A percentile compares a stretch with the other conserved stretches of the same genome.
These are phyloP conservation scores for Corynorhinus townsendii DNA, from an alignment of 2,113 vertebrate genomes.

Conservation along the genomic window DNA sequence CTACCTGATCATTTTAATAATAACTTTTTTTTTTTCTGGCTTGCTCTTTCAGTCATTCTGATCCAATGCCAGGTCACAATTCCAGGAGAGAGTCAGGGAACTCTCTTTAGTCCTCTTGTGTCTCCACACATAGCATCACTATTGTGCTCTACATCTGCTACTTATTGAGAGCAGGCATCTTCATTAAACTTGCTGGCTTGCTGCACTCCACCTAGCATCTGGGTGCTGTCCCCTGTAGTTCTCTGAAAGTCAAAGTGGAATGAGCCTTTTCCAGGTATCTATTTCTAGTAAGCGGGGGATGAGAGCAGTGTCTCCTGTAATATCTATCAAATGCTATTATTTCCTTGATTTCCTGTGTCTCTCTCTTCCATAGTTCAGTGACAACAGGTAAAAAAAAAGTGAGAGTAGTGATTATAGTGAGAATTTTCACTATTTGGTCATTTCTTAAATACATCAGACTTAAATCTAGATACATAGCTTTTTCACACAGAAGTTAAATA, in stretches of 20 bases:
- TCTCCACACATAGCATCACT: not conserved
- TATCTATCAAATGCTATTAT: not conserved
- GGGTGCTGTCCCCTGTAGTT: not conserved
- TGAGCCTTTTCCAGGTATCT: not conserved
- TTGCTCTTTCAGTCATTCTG: not conserved
- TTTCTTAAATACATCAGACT: not conserved
- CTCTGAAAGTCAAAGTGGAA: not conserved
- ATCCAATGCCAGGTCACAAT: not conserved
- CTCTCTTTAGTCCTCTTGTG: not conserved
- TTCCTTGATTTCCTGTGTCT: not conserved
- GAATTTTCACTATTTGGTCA: not conserved
- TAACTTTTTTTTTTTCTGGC: not conserved
- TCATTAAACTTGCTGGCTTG: not conserved
- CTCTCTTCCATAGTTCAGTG: not conserved
- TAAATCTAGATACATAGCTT: not conserved
- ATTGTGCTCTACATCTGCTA: not conserved
- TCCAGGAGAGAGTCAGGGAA: not conserved
- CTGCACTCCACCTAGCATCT: not conserved
- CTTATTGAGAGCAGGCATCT: not conserved
- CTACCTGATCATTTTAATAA: not conserved
- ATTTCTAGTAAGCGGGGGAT: not conserved
- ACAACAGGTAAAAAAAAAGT: not conserved
- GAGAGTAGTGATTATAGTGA: not conserved
- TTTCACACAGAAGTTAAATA: not conserved
- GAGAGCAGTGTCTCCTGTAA: accelerated